A percentile compares a stretch with the other conserved stretches of the same genome.
Evolutionary conservation across 1,140 invertebrate genomes (phyloP).

Genomic region (Zaprionus capensis): DNA sequence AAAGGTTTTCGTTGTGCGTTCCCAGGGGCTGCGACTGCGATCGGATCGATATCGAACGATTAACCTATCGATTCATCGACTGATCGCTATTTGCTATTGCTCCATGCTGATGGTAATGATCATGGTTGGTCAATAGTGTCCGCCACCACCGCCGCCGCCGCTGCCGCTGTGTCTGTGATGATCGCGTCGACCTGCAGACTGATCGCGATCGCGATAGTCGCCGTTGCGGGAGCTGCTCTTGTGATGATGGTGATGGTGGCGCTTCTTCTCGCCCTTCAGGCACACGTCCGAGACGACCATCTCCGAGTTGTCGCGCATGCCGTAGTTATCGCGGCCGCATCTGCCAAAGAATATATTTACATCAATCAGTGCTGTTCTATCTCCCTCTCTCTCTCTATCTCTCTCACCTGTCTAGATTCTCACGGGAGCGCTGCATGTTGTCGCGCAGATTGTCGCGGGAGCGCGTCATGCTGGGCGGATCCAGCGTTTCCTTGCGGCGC

Average conservation of each 20-base stretch:
- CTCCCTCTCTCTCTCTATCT: background rate
- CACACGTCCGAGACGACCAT: slow-evolving; percentile 91
- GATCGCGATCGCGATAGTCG: slow-evolving; percentile 78
- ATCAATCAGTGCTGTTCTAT: background rate
- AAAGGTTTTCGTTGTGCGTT: slow-evolving; percentile 63
- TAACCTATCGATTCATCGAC: slow-evolving; percentile 9
- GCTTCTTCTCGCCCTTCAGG: slow-evolving; percentile 88
- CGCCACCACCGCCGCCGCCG: slow-evolving; percentile 59
- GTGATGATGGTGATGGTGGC: slow-evolving; percentile 93
- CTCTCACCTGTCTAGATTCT: slow-evolving; percentile 85
- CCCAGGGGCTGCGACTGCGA: slow-evolving; percentile 30
- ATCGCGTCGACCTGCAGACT: slow-evolving; percentile 76
- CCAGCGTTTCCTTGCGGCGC: slow-evolving; percentile 89
- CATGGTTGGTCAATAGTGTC: slow-evolving; percentile 84
- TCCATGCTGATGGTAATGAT: slow-evolving; percentile 84
- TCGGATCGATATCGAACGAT: slow-evolving; percentile 12
- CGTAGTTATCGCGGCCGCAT: slow-evolving; percentile 85
- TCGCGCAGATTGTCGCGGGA: slow-evolving; percentile 84
- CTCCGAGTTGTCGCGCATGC: slow-evolving; percentile 91
- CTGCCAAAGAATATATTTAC: slow-evolving; percentile 17
- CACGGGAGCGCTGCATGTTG: slow-evolving; percentile 83
- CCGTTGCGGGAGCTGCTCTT: slow-evolving; percentile 82
- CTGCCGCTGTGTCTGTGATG: slow-evolving; percentile 79
- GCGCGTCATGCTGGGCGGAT: slow-evolving; percentile 86
- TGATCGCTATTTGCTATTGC: slow-evolving; percentile 57